A percentile compares a stretch with the other conserved stretches of the same genome.
These are phyloP conservation scores for Aphaenogaster floridana DNA, from an alignment of 1,140 invertebrate species.

Conservation along the genomic window DNA sequence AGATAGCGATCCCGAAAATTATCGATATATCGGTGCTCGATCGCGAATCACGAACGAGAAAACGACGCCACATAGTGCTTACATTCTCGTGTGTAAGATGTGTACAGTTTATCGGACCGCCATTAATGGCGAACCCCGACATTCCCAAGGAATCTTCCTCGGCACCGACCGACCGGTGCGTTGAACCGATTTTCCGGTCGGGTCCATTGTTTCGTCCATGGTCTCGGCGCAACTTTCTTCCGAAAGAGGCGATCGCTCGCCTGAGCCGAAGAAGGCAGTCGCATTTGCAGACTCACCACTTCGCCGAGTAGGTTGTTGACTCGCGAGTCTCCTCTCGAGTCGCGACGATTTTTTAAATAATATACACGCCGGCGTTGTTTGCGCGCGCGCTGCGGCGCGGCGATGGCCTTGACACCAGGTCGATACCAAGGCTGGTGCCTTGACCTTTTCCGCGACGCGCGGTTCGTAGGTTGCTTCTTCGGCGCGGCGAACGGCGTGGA, in stretches of 20 bases:
- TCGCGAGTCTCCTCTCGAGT: background rate
- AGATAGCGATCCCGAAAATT: slow-evolving; percentile 68
- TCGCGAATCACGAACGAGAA: background rate
- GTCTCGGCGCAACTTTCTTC: background rate
- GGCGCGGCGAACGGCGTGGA: slow-evolving; percentile 51
- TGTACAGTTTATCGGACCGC: slow-evolving; percentile 8
- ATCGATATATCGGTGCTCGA: background rate
- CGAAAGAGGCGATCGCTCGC: background rate
- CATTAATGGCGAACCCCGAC: slow-evolving; percentile 68
- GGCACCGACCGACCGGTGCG: slow-evolving; percentile 44
- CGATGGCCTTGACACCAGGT: slow-evolving; percentile 66
- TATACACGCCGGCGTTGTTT: background rate
- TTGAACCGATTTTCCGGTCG: slow-evolving; percentile 76
- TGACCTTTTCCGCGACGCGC: slow-evolving; percentile 69
- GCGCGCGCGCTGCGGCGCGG: too few species aligned
- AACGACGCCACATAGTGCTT: slow-evolving; percentile 12
- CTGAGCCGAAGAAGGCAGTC: background rate
- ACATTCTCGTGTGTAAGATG: slow-evolving; percentile 41
- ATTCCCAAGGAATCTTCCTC: slow-evolving; percentile 78
- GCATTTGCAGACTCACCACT: background rate
- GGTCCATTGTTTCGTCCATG: slow-evolving; percentile 73
- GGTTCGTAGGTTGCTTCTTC: slow-evolving; percentile 71
- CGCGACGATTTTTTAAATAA: slow-evolving; percentile 25
- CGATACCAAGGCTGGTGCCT: slow-evolving; percentile 66
- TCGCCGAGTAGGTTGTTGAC: slow-evolving; percentile 32